Base-by-base conservation (phyloP, 2,888 invertebrate genomes). In the Dimorphilus gyrociliatus region DNA sequence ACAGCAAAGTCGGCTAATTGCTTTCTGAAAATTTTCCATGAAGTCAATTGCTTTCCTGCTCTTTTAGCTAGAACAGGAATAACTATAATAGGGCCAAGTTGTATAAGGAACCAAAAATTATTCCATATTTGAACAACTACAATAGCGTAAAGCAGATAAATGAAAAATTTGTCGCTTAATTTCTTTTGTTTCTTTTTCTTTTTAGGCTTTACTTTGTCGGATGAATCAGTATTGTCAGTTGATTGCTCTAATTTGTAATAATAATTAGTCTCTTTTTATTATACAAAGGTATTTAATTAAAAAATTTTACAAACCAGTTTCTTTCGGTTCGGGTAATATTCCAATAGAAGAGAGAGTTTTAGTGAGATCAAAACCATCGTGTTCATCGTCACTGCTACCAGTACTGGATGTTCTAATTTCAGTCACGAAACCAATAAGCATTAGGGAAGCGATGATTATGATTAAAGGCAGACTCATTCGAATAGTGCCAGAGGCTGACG, bases 51-150 rank as follows among this genome's bases (percentile, higher is more conserved):
- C 50, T 49, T 49, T 55, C 69, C 65, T 13, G 67, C 40, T 39
- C 60, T 53, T 43, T 72, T 72, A 10, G 78, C 48, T 7, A 50
- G 26, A 55, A 78, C 77, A 42, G 79, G 74, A 1, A 72, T 67
- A 32, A 84, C 66, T 5, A 84, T 82, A 42, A 86, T 69, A 2
- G 78, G 70, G 30, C 57, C 37, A 8, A 81, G 67, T 16, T 85
- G 69, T 5, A 78, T 74, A 40, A 81, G 62, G 34, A 82, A 64
- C 78, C 84, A 81, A 30, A 78, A 71, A 50, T 85, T 76, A 47
- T 79, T 78, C 76, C 84, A 86, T 12, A 86, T 68, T 18, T 84
- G 69, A 65, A 85, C 81, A 30, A 78, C 72, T 5, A 76, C 64
- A 46, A 85, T 82, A 2, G 77, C 78, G 68, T 81, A 84, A 42